Evolutionary conservation across 1,140 invertebrate genomes (phyloP), one percentile per base, ranked within the genome.

Genomic region (Eufriesea mexicana): DNA sequence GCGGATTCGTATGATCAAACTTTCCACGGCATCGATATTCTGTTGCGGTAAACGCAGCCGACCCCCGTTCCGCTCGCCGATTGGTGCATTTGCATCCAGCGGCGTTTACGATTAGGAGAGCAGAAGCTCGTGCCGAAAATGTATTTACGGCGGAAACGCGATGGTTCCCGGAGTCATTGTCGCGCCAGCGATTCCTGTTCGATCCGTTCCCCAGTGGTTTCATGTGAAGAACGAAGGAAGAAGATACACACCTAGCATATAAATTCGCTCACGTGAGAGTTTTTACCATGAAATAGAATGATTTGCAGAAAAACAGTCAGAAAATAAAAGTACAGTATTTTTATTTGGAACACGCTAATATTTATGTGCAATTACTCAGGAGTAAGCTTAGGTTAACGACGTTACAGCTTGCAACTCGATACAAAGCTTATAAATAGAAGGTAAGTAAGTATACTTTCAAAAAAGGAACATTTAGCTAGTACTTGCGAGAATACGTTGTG

Each of bases 1-100:
- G 62, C 42, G 61, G 55, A 82, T 76, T 76, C 79, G 72, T 76
- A 82, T 59, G 49, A 49, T 62, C 59, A 57, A 82, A 82, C 72
- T 75, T 82, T 82, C 57, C 61, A n/a, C 49, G 51, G 45, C 79
- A 82, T 82, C 72, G 79, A 82, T 82, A 82, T 82, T 82, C 79
- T 82, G 79, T 82, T 82, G 79, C 61, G 79, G 79, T 76, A 76
- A 82, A 82, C 28, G 79, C 79, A 82, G 61, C 72, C 54, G 42
- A 25, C 62, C 25, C 62, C 25, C 4, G 47, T 12, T 23, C 57
- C 12, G 14, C 49, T 73, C 57, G 16, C 47, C 70, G 28, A 45
- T 72, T 51, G 28, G 18, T 49, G 79, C 42, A 82, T 82, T 82
- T 82, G 79, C 79, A 81, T 75, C 71, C 71, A 42, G 18, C 23